Evolutionary conservation across 2,888 invertebrate species (phyloP).

Genomic region (Polyploca ridens): DNA sequence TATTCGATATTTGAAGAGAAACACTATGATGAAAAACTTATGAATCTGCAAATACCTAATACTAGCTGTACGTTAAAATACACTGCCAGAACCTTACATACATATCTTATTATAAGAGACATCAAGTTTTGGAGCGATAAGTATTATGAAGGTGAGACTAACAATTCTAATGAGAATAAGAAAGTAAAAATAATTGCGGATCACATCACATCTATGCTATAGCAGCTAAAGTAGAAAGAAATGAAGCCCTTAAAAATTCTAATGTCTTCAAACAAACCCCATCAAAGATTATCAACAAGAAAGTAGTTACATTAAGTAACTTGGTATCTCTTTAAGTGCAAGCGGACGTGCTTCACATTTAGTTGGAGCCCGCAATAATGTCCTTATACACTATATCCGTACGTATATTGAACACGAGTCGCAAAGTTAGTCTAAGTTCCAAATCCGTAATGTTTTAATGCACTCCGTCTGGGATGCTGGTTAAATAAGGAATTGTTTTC

Average conservation of each 20-base stretch:
- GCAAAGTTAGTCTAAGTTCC: constrained; percentile 56
- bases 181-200: not conserved
- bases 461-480: constrained; percentile 58
- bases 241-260: not conserved
- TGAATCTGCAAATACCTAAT: too few relatives aligned
- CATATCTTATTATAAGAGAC: too few relatives aligned
- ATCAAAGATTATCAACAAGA: constrained; percentile 7
- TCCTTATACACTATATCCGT: constrained; percentile 30
- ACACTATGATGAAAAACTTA: too few relatives aligned
- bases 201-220: constrained; percentile 19
- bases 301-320: constrained; percentile 6
- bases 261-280: constrained; percentile 1
- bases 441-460: constrained; percentile 73
- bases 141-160: too few relatives aligned
- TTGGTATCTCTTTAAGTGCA: constrained; percentile 6
- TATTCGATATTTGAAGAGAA: too few relatives aligned
- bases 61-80: too few relatives aligned
- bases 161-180: too few relatives aligned
- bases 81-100: too few relatives aligned
- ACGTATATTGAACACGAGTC: constrained; percentile 46
- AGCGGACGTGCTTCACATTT: constrained; percentile 25
- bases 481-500: constrained; percentile 54
- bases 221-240: constrained; percentile 18
- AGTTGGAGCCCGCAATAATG: constrained; percentile 31
- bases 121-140: too few relatives aligned